Evolutionary conservation across 2,888 invertebrate species (phyloP).

Genomic region (Agonum fuliginosum): DNA sequence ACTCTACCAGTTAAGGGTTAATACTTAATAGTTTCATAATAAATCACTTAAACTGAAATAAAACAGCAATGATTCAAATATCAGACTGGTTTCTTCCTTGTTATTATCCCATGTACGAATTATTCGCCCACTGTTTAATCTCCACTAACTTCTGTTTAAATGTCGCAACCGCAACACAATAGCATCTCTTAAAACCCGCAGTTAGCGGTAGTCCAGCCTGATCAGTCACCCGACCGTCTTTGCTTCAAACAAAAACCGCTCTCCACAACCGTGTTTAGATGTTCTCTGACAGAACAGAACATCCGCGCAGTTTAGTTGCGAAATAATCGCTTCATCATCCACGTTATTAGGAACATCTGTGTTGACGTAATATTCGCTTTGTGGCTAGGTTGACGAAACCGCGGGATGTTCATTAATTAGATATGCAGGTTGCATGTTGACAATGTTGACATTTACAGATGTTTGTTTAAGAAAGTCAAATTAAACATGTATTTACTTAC

Average conservation of each 20-base stretch:
- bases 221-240: background rate
- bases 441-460: background rate
- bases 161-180: background rate
- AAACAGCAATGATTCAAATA: too few relatives aligned
- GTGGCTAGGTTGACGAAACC: slow-evolving; percentile 1
- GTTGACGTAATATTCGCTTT: slow-evolving; percentile 3
- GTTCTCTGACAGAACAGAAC: background rate
- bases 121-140: background rate
- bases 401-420: slow-evolving; percentile 12
- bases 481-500: too few relatives aligned
- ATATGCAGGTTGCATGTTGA: slow-evolving; percentile 1
- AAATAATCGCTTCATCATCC: slow-evolving; percentile 29
- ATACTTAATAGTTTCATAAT: too few relatives aligned
- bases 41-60: too few relatives aligned
- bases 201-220: background rate
- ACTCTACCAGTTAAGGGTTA: too few relatives aligned
- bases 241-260: slow-evolving; percentile 11
- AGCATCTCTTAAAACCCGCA: background rate
- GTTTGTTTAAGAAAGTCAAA: too few relatives aligned
- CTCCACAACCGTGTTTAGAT: background rate
- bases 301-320: background rate
- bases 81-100: too few relatives aligned
- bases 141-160: too few relatives aligned
- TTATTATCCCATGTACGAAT: too few relatives aligned
- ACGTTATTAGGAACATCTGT: slow-evolving; percentile 33